Conservation (phyloP, 1,140 invertebrate species). For the Plutomurus gul region DNA sequence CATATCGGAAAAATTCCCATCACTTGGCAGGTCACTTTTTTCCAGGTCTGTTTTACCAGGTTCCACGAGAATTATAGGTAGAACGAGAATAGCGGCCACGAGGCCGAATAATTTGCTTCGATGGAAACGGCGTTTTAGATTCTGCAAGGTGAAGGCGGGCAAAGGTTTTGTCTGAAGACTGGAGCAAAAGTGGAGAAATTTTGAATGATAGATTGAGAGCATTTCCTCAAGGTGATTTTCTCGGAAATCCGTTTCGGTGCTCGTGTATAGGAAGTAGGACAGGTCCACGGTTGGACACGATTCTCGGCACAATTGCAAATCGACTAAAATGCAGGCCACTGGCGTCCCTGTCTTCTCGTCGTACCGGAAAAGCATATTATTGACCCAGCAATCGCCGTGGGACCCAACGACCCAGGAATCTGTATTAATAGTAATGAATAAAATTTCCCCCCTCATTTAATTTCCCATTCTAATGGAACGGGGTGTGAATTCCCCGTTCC, state of each 20-base stretch:
- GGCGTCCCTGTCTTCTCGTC: conserved; percentile 52
- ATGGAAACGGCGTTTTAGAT: conserved; percentile 34
- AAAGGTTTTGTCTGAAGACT: background rate
- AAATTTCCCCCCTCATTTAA: background rate
- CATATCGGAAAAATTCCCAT: background rate
- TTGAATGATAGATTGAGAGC: conserved; percentile 35
- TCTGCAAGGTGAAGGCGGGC: conserved; percentile 30
- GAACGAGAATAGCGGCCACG: background rate
- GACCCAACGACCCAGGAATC: conserved; percentile 57
- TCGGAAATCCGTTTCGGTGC: conserved; percentile 32
- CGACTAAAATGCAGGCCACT: conserved; percentile 20
- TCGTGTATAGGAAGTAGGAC: conserved; percentile 46
- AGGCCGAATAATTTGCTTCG: conserved; percentile 34
- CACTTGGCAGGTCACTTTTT: background rate
- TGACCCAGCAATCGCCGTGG: conserved; percentile 68
- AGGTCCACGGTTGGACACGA: conserved; percentile 39
- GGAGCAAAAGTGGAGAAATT: conserved; percentile 30
- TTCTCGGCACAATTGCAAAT: conserved; percentile 43
- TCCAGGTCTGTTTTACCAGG: background rate
- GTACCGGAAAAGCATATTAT: conserved; percentile 70
- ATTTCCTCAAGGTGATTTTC: conserved; percentile 35
- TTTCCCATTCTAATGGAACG: too few relatives aligned
- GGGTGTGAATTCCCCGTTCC: too few relatives aligned
- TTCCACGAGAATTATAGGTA: conserved; percentile 30
- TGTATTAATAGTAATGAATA: conserved; percentile 9